Conservation (phyloP, 2,113 vertebrate species). For the Silurus asotus region DNA sequence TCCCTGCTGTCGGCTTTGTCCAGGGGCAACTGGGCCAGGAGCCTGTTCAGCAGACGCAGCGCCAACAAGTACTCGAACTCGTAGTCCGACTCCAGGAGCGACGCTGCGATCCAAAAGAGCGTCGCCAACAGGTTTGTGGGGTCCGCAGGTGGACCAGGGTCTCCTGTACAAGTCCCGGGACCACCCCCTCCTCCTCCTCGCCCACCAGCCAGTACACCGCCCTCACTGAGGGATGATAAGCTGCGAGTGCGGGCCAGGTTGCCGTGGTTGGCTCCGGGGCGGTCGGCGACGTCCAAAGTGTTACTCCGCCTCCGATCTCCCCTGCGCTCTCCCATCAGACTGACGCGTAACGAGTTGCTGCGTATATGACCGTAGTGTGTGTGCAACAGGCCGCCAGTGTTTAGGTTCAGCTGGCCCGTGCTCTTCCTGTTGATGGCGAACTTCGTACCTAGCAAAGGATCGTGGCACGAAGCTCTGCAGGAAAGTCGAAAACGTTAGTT, state of each 20-base stretch:
- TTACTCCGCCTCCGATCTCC: conserved; percentile 88
- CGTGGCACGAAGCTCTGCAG: conserved; percentile 80
- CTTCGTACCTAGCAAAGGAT: conserved; percentile 88
- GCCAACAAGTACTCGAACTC: conserved; percentile 97
- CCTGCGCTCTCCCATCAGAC: conserved; percentile 82
- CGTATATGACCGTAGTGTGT: conserved; percentile 78
- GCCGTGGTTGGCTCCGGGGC: conserved; percentile 83
- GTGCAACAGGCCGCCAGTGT: conserved; percentile 77
- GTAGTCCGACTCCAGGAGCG: conserved; percentile 94
- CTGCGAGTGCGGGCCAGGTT: conserved; percentile 94
- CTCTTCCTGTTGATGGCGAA: conserved; percentile 95
- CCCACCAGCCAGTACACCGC: conserved; percentile 74
- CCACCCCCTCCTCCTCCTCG: conserved; percentile 62
- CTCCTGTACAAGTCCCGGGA: conserved; percentile 57
- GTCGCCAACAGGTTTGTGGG: conserved; percentile 93
- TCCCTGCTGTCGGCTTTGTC: conserved; percentile 90
- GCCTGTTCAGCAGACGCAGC: conserved; percentile 91
- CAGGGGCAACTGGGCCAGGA: conserved; percentile 92
- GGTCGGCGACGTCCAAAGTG: conserved; percentile 92
- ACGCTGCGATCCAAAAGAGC: conserved; percentile 96
- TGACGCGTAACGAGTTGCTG: conserved; percentile 91
- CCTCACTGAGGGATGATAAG: conserved; percentile 90
- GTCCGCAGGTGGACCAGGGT: conserved; percentile 81
- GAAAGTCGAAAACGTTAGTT: background rate
- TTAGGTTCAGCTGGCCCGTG: conserved; percentile 94